Evolutionary conservation across 2,797 vertebrate species (phyloP).

Genomic region (Capromys pilorides): DNA sequence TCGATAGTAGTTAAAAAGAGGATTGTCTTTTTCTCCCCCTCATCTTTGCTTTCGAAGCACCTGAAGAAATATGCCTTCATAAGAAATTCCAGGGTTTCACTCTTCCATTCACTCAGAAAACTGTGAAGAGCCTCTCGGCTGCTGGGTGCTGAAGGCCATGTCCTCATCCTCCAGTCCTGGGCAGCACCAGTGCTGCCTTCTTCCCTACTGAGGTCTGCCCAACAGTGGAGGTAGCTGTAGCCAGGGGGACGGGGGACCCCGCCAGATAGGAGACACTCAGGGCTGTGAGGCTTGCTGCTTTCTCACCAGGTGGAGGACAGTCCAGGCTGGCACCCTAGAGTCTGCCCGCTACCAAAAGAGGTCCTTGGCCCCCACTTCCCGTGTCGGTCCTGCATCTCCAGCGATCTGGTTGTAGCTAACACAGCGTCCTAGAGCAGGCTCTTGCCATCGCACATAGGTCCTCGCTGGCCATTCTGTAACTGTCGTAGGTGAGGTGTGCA

Average conservation of each 20-base stretch:
- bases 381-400: not conserved
- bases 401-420: not conserved
- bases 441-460: not conserved
- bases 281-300: not conserved
- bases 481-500: not conserved
- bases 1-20: not conserved
- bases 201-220: not conserved
- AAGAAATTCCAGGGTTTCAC: not conserved
- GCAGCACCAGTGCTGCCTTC: not conserved
- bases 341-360: not conserved
- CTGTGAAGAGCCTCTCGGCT: not conserved
- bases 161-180: not conserved
- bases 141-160: not conserved
- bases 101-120: not conserved
- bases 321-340: not conserved
- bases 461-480: not conserved
- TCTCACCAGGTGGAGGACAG: not conserved
- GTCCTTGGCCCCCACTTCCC: not conserved
- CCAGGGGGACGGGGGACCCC: not conserved
- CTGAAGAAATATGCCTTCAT: not conserved
- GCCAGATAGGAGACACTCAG: not conserved
- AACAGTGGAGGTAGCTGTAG: not conserved
- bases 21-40: not conserved
- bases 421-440: not conserved
- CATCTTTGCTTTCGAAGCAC: not conserved